Percentiles rank a stretch among this genome's conserved stretches.
Evolutionary conservation across 2,797 vertebrate genomes (phyloP).

Genomic region (Leucoraja ocellata): DNA sequence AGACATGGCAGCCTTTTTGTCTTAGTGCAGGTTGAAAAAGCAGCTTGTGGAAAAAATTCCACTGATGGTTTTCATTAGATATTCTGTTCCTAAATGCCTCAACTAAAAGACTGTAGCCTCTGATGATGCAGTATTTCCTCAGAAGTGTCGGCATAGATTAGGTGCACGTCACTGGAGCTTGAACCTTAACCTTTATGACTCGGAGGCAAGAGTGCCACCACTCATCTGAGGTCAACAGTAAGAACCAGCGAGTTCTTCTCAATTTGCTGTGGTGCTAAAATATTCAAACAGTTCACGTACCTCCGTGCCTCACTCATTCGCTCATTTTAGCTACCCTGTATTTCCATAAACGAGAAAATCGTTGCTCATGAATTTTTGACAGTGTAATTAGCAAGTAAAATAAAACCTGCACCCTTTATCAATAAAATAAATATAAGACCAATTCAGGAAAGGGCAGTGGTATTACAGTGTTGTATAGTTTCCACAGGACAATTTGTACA

Average conservation of each 20-base stretch:
- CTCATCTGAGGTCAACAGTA: neutral
- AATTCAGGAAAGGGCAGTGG: neutral
- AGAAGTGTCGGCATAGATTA: neutral
- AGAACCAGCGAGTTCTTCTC: neutral
- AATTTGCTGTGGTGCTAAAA: neutral
- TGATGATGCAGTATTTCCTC: neutral
- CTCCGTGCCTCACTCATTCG: neutral
- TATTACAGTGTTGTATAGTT: neutral
- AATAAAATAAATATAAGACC: neutral
- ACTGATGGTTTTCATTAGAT: neutral
- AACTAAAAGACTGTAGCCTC: neutral
- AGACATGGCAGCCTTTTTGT: neutral
- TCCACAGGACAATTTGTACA: neutral
- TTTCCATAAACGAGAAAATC: neutral
- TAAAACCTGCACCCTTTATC: neutral
- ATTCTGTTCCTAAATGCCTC: neutral
- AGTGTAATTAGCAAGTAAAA: neutral
- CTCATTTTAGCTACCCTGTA: conserved; percentile 1
- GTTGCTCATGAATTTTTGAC: conserved; percentile 9
- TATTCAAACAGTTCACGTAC: neutral
- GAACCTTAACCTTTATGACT: neutral
- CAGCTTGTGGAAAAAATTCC: neutral
- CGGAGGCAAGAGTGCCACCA: neutral
- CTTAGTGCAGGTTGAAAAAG: neutral
- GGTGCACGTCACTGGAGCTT: neutral